A percentile compares a stretch with the other conserved stretches of the same genome.
Conservation (phyloP, 2,113 vertebrate species). For the Regulus satrapa region DNA sequence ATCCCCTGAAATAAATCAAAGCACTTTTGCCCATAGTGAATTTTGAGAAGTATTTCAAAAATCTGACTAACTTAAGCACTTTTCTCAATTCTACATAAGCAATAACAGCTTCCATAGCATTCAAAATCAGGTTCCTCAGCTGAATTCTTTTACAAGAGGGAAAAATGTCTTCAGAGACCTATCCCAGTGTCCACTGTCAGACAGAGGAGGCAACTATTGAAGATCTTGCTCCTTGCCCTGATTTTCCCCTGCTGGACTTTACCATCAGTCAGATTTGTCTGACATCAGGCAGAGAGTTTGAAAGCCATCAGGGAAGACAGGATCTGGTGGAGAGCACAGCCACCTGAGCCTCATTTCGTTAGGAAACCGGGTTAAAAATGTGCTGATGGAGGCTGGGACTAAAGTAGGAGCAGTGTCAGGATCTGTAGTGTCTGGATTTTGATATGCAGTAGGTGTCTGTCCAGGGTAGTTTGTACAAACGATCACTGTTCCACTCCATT, state of each 20-base stretch:
- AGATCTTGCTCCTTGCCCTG: neutral
- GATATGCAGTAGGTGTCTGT: conserved; percentile 14
- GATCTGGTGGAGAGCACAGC: neutral
- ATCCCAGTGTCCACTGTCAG: neutral
- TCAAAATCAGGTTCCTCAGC: neutral
- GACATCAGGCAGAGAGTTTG: neutral
- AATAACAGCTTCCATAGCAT: neutral
- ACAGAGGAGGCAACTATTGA: neutral
- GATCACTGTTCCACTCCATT: conserved; percentile 16
- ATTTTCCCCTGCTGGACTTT: neutral
- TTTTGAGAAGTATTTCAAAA: neutral
- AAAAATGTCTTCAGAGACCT: neutral
- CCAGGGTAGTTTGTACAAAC: neutral
- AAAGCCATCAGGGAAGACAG: neutral
- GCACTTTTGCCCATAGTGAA: neutral
- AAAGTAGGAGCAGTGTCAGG: conserved; percentile 1
- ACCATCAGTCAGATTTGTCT: neutral
- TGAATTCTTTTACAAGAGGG: neutral
- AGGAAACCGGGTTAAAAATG: conserved; percentile 33
- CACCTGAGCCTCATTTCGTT: neutral
- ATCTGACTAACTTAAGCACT: neutral
- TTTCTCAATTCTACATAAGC: neutral
- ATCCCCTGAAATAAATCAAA: neutral
- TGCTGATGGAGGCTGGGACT: conserved; percentile 39
- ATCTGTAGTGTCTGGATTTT: neutral